A percentile compares a stretch with the other conserved stretches of the same genome.
These are phyloP conservation scores for Tinamus guttatus DNA, from an alignment of 2,113 vertebrate species.

Conservation along the genomic window DNA sequence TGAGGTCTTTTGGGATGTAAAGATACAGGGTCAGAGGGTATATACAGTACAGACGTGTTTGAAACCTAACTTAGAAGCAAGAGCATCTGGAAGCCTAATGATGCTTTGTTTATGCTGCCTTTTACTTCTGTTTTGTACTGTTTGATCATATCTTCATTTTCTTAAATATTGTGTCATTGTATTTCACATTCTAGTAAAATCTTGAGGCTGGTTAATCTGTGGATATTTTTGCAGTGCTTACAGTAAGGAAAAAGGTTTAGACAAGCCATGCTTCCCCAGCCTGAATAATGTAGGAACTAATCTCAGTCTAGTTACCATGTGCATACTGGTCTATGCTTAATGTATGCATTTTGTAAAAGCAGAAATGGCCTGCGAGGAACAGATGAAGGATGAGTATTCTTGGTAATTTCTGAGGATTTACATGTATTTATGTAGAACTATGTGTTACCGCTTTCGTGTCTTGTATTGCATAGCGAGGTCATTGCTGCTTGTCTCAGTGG, in stretches of 20 bases:
- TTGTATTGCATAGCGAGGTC: background rate
- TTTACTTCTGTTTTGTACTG: background rate
- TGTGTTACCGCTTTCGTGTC: background rate
- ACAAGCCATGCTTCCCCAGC: background rate
- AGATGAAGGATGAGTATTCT: background rate
- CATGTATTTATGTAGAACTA: background rate
- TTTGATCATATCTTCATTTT: background rate
- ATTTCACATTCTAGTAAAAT: background rate
- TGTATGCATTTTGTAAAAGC: background rate
- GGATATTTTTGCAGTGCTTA: background rate
- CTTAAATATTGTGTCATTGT: background rate
- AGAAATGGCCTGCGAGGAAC: background rate
- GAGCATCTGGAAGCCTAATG: background rate
- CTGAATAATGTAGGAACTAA: background rate
- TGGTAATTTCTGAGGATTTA: background rate
- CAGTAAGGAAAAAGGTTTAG: background rate
- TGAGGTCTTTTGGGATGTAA: background rate
- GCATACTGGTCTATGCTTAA: fast-evolving
- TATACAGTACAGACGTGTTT: background rate
- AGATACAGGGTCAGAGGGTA: background rate
- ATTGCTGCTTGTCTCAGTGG: background rate
- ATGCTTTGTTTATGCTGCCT: background rate
- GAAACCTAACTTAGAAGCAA: background rate
- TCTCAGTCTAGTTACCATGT: background rate
- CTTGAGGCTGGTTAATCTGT: background rate